Base-by-base conservation (phyloP, 2,797 vertebrate species). In the Meda fulgida region DNA sequence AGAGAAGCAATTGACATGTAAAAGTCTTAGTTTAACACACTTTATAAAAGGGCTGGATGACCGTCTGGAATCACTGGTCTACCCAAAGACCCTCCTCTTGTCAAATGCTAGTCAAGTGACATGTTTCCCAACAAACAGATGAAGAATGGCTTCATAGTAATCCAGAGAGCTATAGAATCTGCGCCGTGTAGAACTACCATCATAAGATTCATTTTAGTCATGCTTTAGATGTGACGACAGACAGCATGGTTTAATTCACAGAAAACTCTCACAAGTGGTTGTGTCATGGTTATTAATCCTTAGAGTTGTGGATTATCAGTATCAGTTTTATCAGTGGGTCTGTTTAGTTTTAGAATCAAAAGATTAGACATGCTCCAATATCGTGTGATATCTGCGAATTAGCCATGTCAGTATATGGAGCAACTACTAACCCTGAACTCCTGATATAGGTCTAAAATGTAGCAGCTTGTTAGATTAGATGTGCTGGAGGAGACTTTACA, bases 61-160 rank as follows among this genome's bases (percentile, higher is more conserved):
- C 21, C 38, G 38, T 46, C 36, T 63, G 16, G 36, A 65, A 46
- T 78, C 16, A 29, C 7, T 65, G n/a, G 58, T 5, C 18, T 21
- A 40, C 55, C 55, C 36, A 60, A 78, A 78, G 75, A 1, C 11
- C 55, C 36, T 60, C 36, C 0, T 81, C 19, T 63, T 48, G 13
- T 55, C 72, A 86, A 83, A 69, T 88, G 73, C 51, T 78, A 86
- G 89, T 94, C 92, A 93, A 91, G 87, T 93, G 92, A 91, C 83
- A 77, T 58, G 87, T 85, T 81, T 84, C 89, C 46, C 73, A 55
- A 76, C 86, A 90, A 46, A 82, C 60, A 48, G 60, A 80, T 51
- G 7, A 80, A 69, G 10, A 80, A 53, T 48, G 31, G 21, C 14
- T 43, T 79, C 65, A 66, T 34, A 21, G 43, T 65, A 65, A 66